Evolutionary conservation across 2,888 invertebrate species (phyloP).

Genomic region (Oxystoma pomonae): DNA sequence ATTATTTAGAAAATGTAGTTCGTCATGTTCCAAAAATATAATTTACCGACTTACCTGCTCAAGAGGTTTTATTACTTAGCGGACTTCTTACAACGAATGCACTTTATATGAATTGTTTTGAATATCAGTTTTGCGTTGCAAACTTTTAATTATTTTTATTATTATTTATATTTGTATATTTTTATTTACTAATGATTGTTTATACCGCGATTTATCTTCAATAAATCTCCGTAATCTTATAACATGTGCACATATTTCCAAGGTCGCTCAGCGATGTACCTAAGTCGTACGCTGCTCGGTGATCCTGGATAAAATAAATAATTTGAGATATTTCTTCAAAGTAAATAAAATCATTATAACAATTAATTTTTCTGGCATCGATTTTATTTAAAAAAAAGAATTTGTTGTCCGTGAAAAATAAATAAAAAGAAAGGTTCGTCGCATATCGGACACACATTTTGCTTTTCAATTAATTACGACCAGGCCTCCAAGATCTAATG

Average conservation of each 20-base stretch:
- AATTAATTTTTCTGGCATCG: not conserved
- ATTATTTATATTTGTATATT: slow-evolving; percentile 11
- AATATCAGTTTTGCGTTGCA: slow-evolving; percentile 10
- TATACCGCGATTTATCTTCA: slow-evolving; percentile 5
- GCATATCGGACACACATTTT: too few species aligned
- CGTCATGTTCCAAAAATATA: too few species aligned
- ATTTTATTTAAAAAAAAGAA: too few species aligned
- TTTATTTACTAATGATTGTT: not conserved
- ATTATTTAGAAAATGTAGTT: too few species aligned
- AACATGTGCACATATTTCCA: slow-evolving; percentile 15
- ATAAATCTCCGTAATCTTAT: slow-evolving; percentile 5
- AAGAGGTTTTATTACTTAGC: too few species aligned
- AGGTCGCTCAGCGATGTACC: slow-evolving; percentile 18
- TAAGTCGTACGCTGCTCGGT: slow-evolving; percentile 13
- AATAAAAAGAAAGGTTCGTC: too few species aligned
- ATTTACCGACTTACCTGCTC: too few species aligned
- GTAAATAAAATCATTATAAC: not conserved
- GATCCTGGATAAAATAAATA: slow-evolving; percentile 3
- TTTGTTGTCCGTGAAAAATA: too few species aligned
- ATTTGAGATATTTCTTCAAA: not conserved
- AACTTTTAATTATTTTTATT: slow-evolving; percentile 13
- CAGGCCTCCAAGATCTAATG: too few species aligned
- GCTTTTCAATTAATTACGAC: too few species aligned
- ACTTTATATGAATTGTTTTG: not conserved
- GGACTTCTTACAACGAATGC: too few species aligned